phyloP scores from a whole-genome alignment of 2,113 vertebrate genomes.

The Barnardius zonarius region DNA sequence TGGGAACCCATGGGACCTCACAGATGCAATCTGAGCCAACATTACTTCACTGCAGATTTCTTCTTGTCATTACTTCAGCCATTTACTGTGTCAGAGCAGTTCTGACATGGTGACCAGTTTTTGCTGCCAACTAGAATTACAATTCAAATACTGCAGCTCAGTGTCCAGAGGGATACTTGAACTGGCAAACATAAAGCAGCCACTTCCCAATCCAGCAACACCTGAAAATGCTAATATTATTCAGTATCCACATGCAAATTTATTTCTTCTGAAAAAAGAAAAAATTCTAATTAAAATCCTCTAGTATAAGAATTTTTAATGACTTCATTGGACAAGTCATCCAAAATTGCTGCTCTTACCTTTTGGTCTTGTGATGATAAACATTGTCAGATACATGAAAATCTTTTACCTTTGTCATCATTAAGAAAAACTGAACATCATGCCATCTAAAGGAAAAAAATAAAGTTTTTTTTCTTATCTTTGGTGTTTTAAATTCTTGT shows the following conservation, averaged over 20 bases:
- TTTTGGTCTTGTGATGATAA: background rate
- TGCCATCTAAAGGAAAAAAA: background rate
- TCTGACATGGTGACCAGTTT: constrained; percentile 29
- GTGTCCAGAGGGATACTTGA: constrained; percentile 40
- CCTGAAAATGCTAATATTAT: constrained; percentile 30
- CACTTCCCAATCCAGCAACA: background rate
- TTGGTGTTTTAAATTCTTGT: background rate
- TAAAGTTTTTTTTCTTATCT: background rate
- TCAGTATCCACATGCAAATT: background rate
- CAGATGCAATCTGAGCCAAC: background rate
- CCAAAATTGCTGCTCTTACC: background rate
- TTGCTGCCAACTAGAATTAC: constrained; percentile 41
- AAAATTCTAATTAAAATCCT: background rate
- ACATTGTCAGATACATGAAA: background rate
- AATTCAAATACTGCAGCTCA: constrained; percentile 16
- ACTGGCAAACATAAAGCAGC: background rate
- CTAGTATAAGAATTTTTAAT: background rate
- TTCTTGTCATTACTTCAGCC: constrained; percentile 8
- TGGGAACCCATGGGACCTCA: background rate
- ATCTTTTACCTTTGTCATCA: background rate
- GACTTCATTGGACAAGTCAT: background rate
- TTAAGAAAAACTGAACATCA: background rate
- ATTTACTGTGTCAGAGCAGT: background rate
- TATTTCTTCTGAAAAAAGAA: background rate
- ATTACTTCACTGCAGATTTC: background rate